Evolutionary conservation across 2,888 invertebrate genomes (phyloP), one percentile per base, ranked within the genome.

Genomic region (Pedicia rivosa): DNA sequence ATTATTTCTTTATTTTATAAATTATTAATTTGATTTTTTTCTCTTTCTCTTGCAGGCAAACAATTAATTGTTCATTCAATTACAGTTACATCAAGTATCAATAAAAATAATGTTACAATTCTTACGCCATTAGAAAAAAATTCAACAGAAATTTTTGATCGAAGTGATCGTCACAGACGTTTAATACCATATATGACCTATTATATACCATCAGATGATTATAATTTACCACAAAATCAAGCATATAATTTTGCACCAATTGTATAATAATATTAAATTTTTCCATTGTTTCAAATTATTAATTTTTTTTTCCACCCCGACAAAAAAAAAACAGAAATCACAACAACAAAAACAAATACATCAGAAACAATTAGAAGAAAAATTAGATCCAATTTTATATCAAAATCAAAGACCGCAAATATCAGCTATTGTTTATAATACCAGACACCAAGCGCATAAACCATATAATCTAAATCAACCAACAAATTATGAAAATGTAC

Each of bases 131-230:
- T n/a, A n/a, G n/a, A n/a, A 22, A 20, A 32, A 4, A 13, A 22
- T 20, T 20, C 20, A 9, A 20, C n/a, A 32, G 26, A 35, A 25
- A 25, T 16, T 29, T 30, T 31, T 16, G 36, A 39, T 39, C 15
- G 16, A 39, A 54, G 57, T 28, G 61, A 82, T 58, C 67, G 84
- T 35, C 77, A 77, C 52, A 72, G 84, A 49, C 67, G 86, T 43
- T 58, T 86, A 34, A 76, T 86, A 50, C 86, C 84, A 2, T 84
- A 84, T 55, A 78, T 80, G 72, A 81, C 80, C 24, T 86, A 77
- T 58, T 84, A 83, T 55, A 64, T 70, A 19, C 64, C 76, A n/a
- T 17, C 35, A 17, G 25, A 65, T 43, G 62, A 63, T 40, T 65
- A 66, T 46, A 64, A 65, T 38, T 64, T 63, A 7, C 35, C 35